These are phyloP conservation scores for Eilema sororculum DNA, from an alignment of 2,888 invertebrate species.

Conservation along the genomic window DNA sequence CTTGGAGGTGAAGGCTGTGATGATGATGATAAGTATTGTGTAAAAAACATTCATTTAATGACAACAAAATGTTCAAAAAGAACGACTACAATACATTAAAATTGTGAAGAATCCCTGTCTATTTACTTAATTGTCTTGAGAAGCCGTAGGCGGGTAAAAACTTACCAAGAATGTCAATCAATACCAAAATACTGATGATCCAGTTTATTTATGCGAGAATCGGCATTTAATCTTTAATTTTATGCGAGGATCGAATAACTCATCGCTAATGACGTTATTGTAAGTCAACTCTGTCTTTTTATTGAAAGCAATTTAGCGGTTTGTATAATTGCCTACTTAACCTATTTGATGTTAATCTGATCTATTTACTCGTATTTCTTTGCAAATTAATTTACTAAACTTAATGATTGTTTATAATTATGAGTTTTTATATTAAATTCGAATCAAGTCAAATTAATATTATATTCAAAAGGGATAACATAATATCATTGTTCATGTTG, in stretches of 20 bases:
- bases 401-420: no score
- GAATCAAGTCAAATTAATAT: no score
- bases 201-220: constrained; percentile 63
- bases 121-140: not conserved
- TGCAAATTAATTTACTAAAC: no score
- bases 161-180: constrained; percentile 43
- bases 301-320: constrained; percentile 42
- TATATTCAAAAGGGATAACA: no score
- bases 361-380: no score
- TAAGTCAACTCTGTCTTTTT: constrained; percentile 53
- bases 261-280: constrained; percentile 73
- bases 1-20: no score
- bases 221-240: constrained; percentile 60
- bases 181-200: constrained; percentile 43
- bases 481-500: no score
- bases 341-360: constrained; percentile 23
- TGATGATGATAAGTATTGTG: no score
- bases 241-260: constrained; percentile 65
- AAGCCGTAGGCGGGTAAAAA: constrained; percentile 47
- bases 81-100: not conserved
- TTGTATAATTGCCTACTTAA: constrained; percentile 35
- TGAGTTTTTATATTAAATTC: no score
- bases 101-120: not conserved
- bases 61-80: not conserved
- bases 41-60: not conserved